Evolutionary conservation across 2,797 vertebrate genomes (phyloP).

Genomic region (Phoxinus dragarum): DNA sequence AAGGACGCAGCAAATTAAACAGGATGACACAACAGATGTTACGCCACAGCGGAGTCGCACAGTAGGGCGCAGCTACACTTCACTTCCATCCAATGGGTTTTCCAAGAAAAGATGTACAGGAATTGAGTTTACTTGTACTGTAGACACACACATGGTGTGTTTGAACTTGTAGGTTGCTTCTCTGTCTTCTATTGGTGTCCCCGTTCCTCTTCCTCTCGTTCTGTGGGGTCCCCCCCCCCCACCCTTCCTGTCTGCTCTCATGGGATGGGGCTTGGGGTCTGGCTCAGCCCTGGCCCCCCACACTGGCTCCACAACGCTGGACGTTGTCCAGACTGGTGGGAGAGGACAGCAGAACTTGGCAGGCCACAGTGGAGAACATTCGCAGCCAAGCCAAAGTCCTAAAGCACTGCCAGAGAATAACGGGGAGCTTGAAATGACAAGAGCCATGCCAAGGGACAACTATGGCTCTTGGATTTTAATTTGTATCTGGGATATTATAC

Average conservation of each 20-base stretch:
- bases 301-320: slow-evolving; percentile 58
- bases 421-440: slow-evolving; percentile 34
- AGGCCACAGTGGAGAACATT: slow-evolving; percentile 52
- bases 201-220: slow-evolving; percentile 51
- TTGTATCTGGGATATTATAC: slow-evolving; percentile 28
- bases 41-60: not conserved
- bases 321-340: slow-evolving; percentile 56
- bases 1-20: slow-evolving; percentile 31
- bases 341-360: slow-evolving; percentile 49
- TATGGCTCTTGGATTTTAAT: slow-evolving; percentile 35
- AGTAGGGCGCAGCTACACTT: not conserved
- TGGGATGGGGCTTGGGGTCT: slow-evolving; percentile 48
- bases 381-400: slow-evolving; percentile 42
- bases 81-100: slow-evolving; percentile 1
- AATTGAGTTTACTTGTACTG: not conserved
- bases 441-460: slow-evolving; percentile 42
- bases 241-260: slow-evolving; percentile 52
- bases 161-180: slow-evolving; percentile 30
- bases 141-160: not conserved
- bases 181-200: slow-evolving; percentile 53
- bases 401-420: slow-evolving; percentile 48
- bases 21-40: slow-evolving; percentile 44
- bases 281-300: slow-evolving; percentile 57
- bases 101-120: slow-evolving; percentile 11
- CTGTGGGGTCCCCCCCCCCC: slow-evolving; percentile 48